Conservation (phyloP, 2,888 invertebrate genomes). For the Cremastinae sp. region DNA sequence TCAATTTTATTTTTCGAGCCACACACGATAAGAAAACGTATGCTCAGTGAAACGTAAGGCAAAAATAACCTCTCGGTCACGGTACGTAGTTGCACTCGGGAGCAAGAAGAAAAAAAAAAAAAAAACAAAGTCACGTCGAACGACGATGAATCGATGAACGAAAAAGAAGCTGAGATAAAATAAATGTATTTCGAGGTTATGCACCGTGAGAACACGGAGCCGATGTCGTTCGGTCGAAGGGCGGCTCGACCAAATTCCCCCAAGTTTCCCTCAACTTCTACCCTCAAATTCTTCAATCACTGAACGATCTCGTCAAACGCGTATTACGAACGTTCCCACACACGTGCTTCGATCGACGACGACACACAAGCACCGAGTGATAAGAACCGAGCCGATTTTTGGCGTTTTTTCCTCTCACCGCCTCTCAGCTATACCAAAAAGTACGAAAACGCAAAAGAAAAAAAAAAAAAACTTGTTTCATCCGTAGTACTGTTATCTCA, state of each 20-base stretch:
- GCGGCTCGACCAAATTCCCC: conserved; percentile 15
- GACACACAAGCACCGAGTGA: too few species aligned
- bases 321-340: conserved; percentile 4
- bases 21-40: conserved; percentile 27
- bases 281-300: not conserved
- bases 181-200: conserved; percentile 37
- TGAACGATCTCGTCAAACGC: not conserved
- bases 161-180: not conserved
- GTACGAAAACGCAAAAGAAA: too few species aligned
- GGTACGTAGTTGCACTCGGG: conserved; percentile 4
- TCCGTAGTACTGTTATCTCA: too few species aligned
- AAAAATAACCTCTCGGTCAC: conserved; percentile 45
- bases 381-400: not conserved
- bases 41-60: conserved; percentile 20
- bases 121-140: conserved; percentile 7
- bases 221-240: conserved; percentile 30
- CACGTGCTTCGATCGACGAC: conserved; percentile 7
- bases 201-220: conserved; percentile 2
- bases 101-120: not conserved
- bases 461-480: too few species aligned
- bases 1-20: conserved; percentile 30
- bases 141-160: conserved; percentile 14
- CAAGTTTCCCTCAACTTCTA: conserved; percentile 1
- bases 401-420: too few species aligned
- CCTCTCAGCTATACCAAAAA: too few species aligned